Evolutionary conservation across 1,140 invertebrate species (phyloP).

Genomic region (Temnothorax curvispinosus): DNA sequence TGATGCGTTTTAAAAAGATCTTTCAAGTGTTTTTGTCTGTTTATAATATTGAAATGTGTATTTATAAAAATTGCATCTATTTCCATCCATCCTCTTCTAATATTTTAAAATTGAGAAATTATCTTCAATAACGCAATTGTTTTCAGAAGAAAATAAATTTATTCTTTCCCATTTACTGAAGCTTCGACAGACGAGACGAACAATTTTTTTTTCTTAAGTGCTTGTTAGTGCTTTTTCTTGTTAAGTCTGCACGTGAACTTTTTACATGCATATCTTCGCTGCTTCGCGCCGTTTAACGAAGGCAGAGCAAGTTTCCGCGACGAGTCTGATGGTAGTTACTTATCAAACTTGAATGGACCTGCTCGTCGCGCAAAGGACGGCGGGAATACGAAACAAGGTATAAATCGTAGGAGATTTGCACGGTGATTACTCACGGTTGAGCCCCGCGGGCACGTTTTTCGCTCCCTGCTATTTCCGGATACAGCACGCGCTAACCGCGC

Average conservation of each 20-base stretch:
- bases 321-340: slow-evolving; percentile 26
- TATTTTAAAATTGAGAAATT: background rate
- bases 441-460: slow-evolving; percentile 23
- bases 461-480: slow-evolving; percentile 19
- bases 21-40: background rate
- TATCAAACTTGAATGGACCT: slow-evolving; percentile 54
- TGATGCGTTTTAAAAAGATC: background rate
- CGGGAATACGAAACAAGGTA: slow-evolving; percentile 44
- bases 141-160: background rate
- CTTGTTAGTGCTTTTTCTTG: background rate
- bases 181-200: background rate
- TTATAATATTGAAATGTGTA: background rate
- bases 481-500: slow-evolving; percentile 19
- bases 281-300: background rate
- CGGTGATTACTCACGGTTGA: slow-evolving; percentile 54
- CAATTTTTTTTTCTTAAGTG: background rate
- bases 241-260: background rate
- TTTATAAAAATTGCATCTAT: background rate
- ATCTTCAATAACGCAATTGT: background rate
- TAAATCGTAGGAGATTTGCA: slow-evolving; percentile 49
- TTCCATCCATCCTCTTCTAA: no score
- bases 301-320: slow-evolving; percentile 10
- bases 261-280: background rate
- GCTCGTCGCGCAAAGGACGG: slow-evolving; percentile 32
- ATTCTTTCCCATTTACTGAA: background rate